Evolutionary conservation across 1,140 invertebrate genomes (phyloP).

Genomic region (Aricia agestis): DNA sequence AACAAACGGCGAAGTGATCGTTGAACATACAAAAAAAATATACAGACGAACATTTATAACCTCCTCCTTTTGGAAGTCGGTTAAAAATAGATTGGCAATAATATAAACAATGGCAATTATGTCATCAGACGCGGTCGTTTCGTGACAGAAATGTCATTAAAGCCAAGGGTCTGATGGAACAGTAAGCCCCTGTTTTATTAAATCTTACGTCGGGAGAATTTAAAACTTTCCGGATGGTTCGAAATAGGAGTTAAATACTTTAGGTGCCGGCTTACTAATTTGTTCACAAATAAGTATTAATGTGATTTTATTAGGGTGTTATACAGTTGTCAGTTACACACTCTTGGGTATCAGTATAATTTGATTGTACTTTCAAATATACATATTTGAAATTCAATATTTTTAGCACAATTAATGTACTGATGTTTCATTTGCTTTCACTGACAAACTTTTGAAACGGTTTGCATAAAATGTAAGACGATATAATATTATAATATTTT

Average conservation of each 20-base stretch:
- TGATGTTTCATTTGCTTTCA: too few species aligned
- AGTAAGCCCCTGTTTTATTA: conserved; percentile 12
- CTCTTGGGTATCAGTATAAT: too few species aligned
- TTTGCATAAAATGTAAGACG: too few species aligned
- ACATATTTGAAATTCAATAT: too few species aligned
- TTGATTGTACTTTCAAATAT: too few species aligned
- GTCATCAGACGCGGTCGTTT: not conserved
- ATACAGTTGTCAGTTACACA: not conserved
- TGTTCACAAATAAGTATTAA: not conserved
- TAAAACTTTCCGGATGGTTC: conserved; percentile 7
- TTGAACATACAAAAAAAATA: too few species aligned
- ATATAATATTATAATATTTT: too few species aligned
- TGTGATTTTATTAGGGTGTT: not conserved
- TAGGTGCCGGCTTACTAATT: not conserved
- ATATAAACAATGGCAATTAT: not conserved
- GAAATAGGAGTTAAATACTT: conserved; percentile 8
- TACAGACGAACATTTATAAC: too few species aligned
- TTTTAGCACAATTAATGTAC: too few species aligned
- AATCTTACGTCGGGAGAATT: conserved; percentile 9
- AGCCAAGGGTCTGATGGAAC: conserved; percentile 6
- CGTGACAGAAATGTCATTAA: conserved; percentile 10
- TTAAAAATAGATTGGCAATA: not conserved
- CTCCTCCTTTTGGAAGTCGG: too few species aligned
- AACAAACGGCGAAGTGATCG: too few species aligned
- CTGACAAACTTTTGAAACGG: too few species aligned